phyloP scores from a whole-genome alignment of 2,888 invertebrate genomes.

The Cephus nigrinus region DNA sequence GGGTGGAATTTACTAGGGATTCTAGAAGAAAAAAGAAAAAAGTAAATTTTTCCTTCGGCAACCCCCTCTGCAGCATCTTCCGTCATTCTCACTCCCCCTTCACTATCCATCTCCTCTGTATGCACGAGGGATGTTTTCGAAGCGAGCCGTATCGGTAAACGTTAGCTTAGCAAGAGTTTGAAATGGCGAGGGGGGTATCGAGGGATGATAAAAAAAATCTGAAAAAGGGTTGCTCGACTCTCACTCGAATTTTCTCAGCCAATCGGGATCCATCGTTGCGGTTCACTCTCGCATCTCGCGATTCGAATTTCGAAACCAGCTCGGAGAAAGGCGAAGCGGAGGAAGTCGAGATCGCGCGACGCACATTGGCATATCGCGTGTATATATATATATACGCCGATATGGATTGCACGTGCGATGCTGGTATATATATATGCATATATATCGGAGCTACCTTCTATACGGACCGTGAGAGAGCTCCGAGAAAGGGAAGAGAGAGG shows the following conservation, averaged over 20 bases:
- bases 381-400: background rate
- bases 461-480: slow-evolving; percentile 6
- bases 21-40: background rate
- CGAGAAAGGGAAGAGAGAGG: slow-evolving; percentile 11
- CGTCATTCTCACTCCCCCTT: slow-evolving; percentile 12
- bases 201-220: background rate
- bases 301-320: background rate
- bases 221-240: background rate
- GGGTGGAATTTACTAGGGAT: slow-evolving; percentile 4
- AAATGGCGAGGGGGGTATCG: background rate
- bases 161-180: background rate
- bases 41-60: background rate
- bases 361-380: background rate
- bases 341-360: background rate
- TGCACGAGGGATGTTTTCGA: background rate
- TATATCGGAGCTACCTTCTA: background rate
- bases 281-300: background rate
- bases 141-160: background rate
- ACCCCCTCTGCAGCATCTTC: slow-evolving; percentile 10
- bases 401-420: background rate
- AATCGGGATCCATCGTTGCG: background rate
- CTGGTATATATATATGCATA: background rate
- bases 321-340: background rate
- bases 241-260: background rate
- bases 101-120: background rate